Base-by-base conservation (phyloP, 2,113 vertebrate species). In the Bucco capensis region DNA sequence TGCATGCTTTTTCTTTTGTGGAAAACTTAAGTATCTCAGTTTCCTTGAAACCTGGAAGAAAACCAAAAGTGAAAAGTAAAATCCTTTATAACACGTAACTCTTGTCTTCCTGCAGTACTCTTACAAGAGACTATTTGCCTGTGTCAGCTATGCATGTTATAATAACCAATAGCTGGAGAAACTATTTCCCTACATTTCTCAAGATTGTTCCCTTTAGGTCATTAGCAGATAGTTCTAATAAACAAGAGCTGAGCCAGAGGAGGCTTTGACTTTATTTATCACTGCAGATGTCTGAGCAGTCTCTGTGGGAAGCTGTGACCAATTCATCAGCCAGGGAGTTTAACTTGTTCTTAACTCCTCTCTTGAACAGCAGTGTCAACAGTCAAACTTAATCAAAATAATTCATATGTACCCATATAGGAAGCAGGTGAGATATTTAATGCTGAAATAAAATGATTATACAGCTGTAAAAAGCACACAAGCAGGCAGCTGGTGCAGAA, bases 151-250 rank as follows among this genome's bases (percentile, higher is more conserved):
- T 61, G 77, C 65, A 42, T 72, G 54, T 65, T 93, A 49, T 37
- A 90, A 56, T 65, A 91, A 72, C 90, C 90, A 94, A 92, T 92
- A 86, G 88, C 73, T 87, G 89, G 82, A 62, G 87, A 92, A 95
- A 61, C 73, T 65, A 81, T 77, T 86, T 92, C 80, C 80, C 86
- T 93, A 93, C 5, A 3, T 81, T 86, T 92, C 90, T 93, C 83
- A 57, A 77, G 75, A 85, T 71, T 83, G 74, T 90, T 95, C 83
- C 90, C 80, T 92, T 75, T 94, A 81, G 93, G 88, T 96, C 94
- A 93, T 96, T 96, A 96, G 92, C 86, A 94, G 93, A 94, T 95
- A 90, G 77, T 82, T 94, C 90, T 95, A 94, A 96, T 92, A 95
- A 95, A 95, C 94, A 96, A 13, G 66, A 94, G 58, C 92, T 72